Evolutionary conservation across 2,888 invertebrate genomes (phyloP).

Genomic region (Ochropacha duplaris): DNA sequence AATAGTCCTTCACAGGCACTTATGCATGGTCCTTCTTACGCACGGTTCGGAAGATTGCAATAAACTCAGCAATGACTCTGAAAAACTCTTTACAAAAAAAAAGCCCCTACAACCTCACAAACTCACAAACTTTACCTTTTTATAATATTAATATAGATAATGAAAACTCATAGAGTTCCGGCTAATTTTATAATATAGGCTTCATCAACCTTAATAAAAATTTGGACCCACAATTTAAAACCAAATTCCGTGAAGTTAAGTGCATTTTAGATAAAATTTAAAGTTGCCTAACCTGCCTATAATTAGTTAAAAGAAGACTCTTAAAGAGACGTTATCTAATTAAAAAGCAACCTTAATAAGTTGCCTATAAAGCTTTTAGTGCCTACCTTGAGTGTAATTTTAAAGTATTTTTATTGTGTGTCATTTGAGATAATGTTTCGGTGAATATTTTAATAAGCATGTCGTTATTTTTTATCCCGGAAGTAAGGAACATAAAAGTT

Average conservation of each 20-base stretch:
- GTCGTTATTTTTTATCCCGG: not conserved
- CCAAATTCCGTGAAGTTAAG: not conserved
- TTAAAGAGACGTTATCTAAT: slow-evolving; percentile 32
- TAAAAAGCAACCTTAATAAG: slow-evolving; percentile 22
- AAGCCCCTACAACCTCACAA: no score
- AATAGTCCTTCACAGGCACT: no score
- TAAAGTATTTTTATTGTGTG: slow-evolving; percentile 3
- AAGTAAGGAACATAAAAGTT: not conserved
- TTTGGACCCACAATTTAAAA: not conserved
- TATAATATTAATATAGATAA: no score
- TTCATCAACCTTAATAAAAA: no score
- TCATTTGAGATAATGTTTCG: not conserved
- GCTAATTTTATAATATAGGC: no score
- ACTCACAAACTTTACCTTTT: no score
- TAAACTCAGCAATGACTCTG: no score
- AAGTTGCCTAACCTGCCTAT: slow-evolving; percentile 17
- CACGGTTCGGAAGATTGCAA: no score
- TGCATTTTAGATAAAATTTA: not conserved
- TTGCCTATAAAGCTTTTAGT: slow-evolving; percentile 7
- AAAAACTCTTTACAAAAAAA: no score
- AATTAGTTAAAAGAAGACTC: slow-evolving; percentile 19
- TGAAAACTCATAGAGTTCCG: no score
- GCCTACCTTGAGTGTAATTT: not conserved
- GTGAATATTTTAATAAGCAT: not conserved
- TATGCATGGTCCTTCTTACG: no score